Evolutionary conservation across 2,888 invertebrate genomes (phyloP).

Genomic region (Dryococelus australis): DNA sequence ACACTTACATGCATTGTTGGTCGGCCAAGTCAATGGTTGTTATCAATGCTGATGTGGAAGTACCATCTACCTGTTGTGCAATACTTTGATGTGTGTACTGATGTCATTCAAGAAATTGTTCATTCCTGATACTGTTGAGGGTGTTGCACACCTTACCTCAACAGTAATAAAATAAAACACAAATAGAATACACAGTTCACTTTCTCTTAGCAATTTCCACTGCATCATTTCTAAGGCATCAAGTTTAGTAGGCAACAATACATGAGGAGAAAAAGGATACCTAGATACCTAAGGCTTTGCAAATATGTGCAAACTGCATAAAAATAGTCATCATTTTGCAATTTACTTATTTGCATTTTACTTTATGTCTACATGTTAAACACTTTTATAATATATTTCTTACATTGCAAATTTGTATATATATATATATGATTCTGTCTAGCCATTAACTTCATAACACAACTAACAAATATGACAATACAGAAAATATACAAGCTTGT

Average conservation of each 20-base stretch:
- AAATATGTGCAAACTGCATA: background rate
- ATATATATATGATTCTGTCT: background rate
- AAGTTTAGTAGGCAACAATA: conserved; percentile 24
- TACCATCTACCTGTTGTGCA: background rate
- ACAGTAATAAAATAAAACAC: background rate
- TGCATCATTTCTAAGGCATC: conserved; percentile 17
- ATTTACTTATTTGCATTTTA: background rate
- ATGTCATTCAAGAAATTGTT: background rate
- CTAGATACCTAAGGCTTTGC: conserved; percentile 16
- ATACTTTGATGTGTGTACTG: background rate
- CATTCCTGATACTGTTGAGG: background rate
- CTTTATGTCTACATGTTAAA: conserved; percentile 22
- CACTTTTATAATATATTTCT: background rate
- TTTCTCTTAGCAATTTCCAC: background rate
- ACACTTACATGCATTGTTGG: background rate
- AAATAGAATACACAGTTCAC: background rate
- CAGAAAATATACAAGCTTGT: conserved; percentile 26
- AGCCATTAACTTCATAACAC: background rate
- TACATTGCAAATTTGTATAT: conserved; percentile 22
- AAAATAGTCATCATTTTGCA: background rate
- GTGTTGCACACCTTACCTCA: background rate
- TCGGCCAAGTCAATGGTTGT: background rate
- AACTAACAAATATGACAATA: background rate
- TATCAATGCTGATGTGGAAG: background rate
- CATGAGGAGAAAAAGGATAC: conserved; percentile 6